Percentiles rank a stretch among this genome's conserved stretches.
phyloP scores from a whole-genome alignment of 2,888 invertebrate species.

The Amblyjoppa fuscipennis region DNA sequence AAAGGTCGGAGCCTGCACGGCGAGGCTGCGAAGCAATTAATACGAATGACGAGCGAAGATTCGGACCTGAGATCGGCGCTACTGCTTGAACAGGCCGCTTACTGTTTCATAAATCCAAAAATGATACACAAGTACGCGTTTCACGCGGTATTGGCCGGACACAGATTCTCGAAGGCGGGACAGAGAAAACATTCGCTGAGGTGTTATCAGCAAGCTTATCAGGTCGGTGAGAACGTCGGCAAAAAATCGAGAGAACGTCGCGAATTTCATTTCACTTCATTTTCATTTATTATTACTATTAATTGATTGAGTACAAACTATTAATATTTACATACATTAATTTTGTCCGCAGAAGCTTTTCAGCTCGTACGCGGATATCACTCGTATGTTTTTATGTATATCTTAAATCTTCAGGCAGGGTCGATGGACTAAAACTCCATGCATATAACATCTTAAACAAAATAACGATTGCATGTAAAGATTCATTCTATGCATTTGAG shows the following conservation, averaged over 20 bases:
- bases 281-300: no score
- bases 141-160: constrained; percentile 98
- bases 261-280: constrained; percentile 5
- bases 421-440: no score
- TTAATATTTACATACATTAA: no score
- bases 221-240: constrained; percentile 86
- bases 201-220: constrained; percentile 96
- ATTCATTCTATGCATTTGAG: no score
- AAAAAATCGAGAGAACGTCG: background rate
- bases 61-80: constrained; percentile 98
- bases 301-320: no score
- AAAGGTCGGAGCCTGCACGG: constrained; percentile 92
- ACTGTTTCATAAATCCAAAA: constrained; percentile 92
- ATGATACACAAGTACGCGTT: constrained; percentile 98
- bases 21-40: constrained; percentile 98
- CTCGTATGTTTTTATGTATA: no score
- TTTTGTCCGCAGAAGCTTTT: no score
- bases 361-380: no score
- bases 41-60: constrained; percentile 98
- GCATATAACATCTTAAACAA: no score
- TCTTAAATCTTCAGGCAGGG: no score
- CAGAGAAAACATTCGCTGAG: constrained; percentile 96
- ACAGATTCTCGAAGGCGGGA: constrained; percentile 96
- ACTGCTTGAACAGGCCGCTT: constrained; percentile 97
- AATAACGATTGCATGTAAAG: no score